Evolutionary conservation across 2,797 vertebrate genomes (phyloP).

Genomic region (Aviceda leuphotes): DNA sequence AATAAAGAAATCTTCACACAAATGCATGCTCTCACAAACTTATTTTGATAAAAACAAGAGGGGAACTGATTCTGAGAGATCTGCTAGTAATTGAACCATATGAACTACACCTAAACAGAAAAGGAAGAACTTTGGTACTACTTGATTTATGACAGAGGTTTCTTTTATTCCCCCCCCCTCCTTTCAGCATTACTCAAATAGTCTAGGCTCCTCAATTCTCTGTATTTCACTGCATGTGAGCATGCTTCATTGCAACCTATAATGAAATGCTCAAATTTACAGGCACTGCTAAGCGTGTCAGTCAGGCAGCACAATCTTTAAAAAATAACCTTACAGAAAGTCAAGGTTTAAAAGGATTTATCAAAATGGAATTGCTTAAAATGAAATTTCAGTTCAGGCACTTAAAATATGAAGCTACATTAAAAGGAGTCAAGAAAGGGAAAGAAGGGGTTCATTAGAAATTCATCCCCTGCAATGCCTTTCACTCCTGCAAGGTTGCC

Average conservation of each 20-base stretch:
- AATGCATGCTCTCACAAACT: neutral
- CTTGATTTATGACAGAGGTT: slow-evolving; percentile 55
- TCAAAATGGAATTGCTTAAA: slow-evolving; percentile 94
- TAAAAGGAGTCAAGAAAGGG: slow-evolving; percentile 80
- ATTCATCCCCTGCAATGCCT: slow-evolving; percentile 86
- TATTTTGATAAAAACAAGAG: neutral
- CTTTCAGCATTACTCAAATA: slow-evolving; percentile 70
- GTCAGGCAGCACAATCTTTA: slow-evolving; percentile 91
- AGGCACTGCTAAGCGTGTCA: slow-evolving; percentile 95
- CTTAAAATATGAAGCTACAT: slow-evolving; percentile 95
- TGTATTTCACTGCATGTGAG: slow-evolving; percentile 83
- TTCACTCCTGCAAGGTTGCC: slow-evolving; percentile 84
- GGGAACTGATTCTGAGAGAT: neutral
- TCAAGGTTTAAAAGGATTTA: slow-evolving; percentile 97
- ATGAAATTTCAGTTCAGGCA: slow-evolving; percentile 94
- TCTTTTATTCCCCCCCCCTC: slow-evolving; percentile 40
- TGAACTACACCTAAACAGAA: slow-evolving; percentile 39
- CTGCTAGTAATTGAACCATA: slow-evolving; percentile 51
- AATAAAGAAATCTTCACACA: neutral
- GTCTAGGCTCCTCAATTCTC: slow-evolving; percentile 77
- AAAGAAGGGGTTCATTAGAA: slow-evolving; percentile 82
- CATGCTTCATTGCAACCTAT: slow-evolving; percentile 97
- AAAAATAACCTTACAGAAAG: slow-evolving; percentile 92
- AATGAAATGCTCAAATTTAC: slow-evolving; percentile 99
- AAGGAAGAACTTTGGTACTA: slow-evolving; percentile 57